Evolutionary conservation across 2,113 vertebrate genomes (phyloP), one percentile per base, ranked within the genome.

Genomic region (Plecturocebus donacophilus): DNA sequence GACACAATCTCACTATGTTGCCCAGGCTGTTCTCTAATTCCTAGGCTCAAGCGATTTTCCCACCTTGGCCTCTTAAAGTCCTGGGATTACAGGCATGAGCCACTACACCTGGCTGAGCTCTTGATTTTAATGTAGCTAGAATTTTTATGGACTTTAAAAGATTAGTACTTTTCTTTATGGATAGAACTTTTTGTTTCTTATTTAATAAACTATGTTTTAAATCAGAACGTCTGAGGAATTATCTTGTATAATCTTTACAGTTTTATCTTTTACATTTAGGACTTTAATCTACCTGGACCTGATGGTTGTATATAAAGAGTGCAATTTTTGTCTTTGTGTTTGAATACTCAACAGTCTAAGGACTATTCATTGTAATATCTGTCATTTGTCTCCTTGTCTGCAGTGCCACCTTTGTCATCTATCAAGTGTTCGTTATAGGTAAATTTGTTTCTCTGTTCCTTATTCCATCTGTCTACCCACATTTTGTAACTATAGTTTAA

Each of bases 401-500:
- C 30, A 66, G n/a, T 89, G 40, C 11, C 14, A 56, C 49, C 30
- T 91, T 21, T 79, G 52, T 94, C 61, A 58, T 58, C 56, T 86
- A 56, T 32, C 84, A 92, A 45, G 13, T 47, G 54, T 94, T 13
- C n/a, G 42, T 82, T 89, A 73, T 90, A 6, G 6, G 66, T 87
- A 73, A 25, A 17, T 90, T 38, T 89, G 8, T 61, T 52, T 83
- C 68, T 94, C 52, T 77, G 54, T 64, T 54, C 45, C 85, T 88
- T 27, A 80, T 92, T 82, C 11, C 14, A 73, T 87, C 77, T 16
- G 30, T 73, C 4, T 95, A 73, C 71, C 68, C 2, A 52, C 52
- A 89, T 76, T 89, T 95, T 91, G 88, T 92, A 76, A 75, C 25
- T 47, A 87, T 32, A 82, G 30, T 40, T 95, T 94, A 86, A 95